These are phyloP conservation scores for Suncus etruscus DNA, from an alignment of 2,113 vertebrate species.

Conservation along the genomic window DNA sequence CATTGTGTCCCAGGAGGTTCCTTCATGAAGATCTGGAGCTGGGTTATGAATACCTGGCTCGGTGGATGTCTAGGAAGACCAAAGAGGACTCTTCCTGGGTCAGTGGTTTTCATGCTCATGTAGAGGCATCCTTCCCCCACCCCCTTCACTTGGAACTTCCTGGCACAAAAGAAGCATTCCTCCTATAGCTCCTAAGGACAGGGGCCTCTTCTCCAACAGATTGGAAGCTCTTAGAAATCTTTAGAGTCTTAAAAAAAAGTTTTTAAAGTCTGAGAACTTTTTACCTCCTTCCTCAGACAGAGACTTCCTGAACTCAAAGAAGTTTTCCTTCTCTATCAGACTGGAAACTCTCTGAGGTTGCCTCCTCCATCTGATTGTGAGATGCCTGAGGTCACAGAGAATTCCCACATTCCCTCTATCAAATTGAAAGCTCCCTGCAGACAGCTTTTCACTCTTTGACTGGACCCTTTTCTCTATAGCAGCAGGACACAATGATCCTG, in stretches of 20 bases:
- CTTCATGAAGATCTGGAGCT: background rate
- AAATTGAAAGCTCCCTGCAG: too few species aligned
- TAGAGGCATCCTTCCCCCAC: background rate
- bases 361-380: too few species aligned
- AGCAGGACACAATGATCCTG: rapidly evolving
- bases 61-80: background rate
- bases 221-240: too few species aligned
- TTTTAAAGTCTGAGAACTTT: too few species aligned
- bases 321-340: background rate
- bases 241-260: too few species aligned
- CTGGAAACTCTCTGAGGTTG: too few species aligned
- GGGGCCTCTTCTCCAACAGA: too few species aligned
- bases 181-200: too few species aligned
- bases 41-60: background rate
- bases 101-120: background rate
- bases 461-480: rapidly evolving
- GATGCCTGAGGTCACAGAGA: too few species aligned
- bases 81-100: background rate
- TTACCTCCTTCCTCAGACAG: too few species aligned
- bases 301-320: background rate
- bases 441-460: background rate
- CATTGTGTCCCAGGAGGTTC: background rate
- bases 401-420: too few species aligned
- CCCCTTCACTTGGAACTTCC: background rate
- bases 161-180: too few species aligned